These are phyloP conservation scores for Eupithecia vulgata DNA, from an alignment of 2,888 invertebrate genomes.

Conservation along the genomic window DNA sequence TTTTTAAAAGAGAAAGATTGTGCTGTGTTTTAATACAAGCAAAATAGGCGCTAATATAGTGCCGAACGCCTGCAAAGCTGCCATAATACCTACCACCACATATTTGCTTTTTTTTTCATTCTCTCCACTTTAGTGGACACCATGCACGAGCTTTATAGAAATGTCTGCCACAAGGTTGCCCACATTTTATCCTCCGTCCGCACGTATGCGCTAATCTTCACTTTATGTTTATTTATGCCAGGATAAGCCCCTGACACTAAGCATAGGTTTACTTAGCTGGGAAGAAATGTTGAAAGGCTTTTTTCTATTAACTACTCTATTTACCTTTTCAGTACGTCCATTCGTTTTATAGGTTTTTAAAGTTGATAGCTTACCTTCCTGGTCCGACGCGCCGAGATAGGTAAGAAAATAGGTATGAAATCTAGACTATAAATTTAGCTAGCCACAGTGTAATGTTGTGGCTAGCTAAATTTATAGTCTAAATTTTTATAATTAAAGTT, in stretches of 20 bases:
- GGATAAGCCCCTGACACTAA: constrained; percentile 29
- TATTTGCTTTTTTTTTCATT: neutral
- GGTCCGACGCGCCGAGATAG: neutral
- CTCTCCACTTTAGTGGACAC: neutral
- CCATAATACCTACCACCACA: too few species aligned
- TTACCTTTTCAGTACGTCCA: neutral
- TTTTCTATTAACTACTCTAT: neutral
- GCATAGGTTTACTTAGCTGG: constrained; percentile 15
- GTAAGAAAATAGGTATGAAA: too few species aligned
- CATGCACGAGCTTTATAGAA: neutral
- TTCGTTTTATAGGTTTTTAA: neutral
- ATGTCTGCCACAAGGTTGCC: constrained; percentile 6
- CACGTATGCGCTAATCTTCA: constrained; percentile 24
- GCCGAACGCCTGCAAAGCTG: too few species aligned
- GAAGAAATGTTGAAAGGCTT: constrained; percentile 1
- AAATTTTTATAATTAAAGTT: neutral
- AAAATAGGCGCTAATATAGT: too few species aligned
- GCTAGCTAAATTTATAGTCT: neutral
- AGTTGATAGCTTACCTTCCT: neutral
- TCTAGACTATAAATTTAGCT: too few species aligned
- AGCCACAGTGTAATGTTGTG: too few species aligned
- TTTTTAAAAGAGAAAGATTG: too few species aligned
- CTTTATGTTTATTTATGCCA: constrained; percentile 38
- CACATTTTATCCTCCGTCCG: neutral
- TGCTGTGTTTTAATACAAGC: too few species aligned